Percentiles rank a stretch among this genome's conserved stretches.
These are phyloP conservation scores for Gymnogyps californianus DNA, from an alignment of 2,113 vertebrate genomes.

Conservation along the genomic window DNA sequence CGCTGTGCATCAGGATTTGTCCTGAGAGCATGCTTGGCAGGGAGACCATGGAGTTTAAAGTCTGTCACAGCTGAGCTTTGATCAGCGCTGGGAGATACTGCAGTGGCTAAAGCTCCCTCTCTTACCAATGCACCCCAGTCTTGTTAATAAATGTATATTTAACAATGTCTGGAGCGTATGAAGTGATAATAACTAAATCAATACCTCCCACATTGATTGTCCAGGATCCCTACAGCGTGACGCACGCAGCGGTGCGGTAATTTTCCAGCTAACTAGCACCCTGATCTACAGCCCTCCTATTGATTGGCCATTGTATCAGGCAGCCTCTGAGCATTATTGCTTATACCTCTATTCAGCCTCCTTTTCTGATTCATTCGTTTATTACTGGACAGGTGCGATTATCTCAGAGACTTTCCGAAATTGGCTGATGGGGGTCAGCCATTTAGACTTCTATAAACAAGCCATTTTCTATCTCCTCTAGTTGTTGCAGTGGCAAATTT, in stretches of 20 bases:
- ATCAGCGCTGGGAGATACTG: not conserved
- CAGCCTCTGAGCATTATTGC: constrained; percentile 66
- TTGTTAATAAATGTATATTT: constrained; percentile 79
- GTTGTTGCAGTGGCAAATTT: not conserved
- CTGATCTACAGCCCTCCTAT: constrained; percentile 73
- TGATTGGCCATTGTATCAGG: constrained; percentile 74
- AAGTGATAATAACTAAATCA: constrained; percentile 79
- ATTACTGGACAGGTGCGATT: constrained; percentile 64
- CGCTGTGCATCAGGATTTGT: not conserved
- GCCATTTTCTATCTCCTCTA: constrained; percentile 32
- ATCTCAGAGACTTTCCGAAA: constrained; percentile 53
- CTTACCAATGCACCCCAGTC: constrained; percentile 58
- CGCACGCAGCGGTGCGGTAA: constrained; percentile 64
- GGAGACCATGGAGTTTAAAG: not conserved
- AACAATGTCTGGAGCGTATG: constrained; percentile 76
- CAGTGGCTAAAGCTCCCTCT: constrained; percentile 30
- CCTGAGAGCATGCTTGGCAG: not conserved
- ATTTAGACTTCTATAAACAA: constrained; percentile 52
- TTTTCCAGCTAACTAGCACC: constrained; percentile 75
- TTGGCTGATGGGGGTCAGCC: constrained; percentile 31
- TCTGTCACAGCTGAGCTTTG: constrained; percentile 9
- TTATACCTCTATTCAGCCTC: constrained; percentile 63
- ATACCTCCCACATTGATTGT: constrained; percentile 76
- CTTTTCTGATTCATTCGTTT: constrained; percentile 70
- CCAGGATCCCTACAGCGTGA: constrained; percentile 74